Base-by-base conservation (phyloP, 2,888 invertebrate genomes). In the Erannis defoliaria region DNA sequence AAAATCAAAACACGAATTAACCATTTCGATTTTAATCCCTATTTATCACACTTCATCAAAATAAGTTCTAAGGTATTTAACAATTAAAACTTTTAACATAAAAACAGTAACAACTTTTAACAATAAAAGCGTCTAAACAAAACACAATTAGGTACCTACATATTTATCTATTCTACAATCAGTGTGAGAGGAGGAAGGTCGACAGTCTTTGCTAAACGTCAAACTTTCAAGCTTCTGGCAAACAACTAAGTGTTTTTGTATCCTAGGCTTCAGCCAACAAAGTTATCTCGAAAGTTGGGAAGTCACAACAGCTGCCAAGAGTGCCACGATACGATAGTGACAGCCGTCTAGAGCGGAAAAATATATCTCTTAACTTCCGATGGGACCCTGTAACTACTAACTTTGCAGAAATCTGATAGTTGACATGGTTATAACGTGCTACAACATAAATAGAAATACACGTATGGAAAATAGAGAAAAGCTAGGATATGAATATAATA, bases 151-250 rank as follows among this genome's bases (percentile, higher is more conserved):
- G 19, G 6, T 38, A 38, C 18, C 18, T 38, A 38, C 18, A 1
- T 19, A 18, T 21, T 2, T 42, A 14, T 26, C 16, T 46, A 18
- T 18, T 31, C 31, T 12, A 33, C 19, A 31, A 46, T 49, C 21
- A 35, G 3, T 1, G 8, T n/a, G 33, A 9, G 33, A 19, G 10
- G 29, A 49, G 19, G 8, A 35, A 21, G 35, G 21, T 18, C 9
- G 10, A 14, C 21, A n/a, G 31, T 18, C 5, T 23, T 23, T 35
- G 38, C 45, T 29, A 65, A 55, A 49, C 49, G 26, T 26, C n/a
- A 19, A 55, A 59, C 51, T 65, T 64, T 31, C 60, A 70, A 62
- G 62, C 64, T 54, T 62, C 46, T 55, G 16, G 48, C 49, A 31
- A 56, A 42, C 49, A 49, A 40, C 29, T 38, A 35, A 48, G 40